Evolutionary conservation across 1,140 invertebrate species (phyloP).

Genomic region (Elymnias hypermnestra): DNA sequence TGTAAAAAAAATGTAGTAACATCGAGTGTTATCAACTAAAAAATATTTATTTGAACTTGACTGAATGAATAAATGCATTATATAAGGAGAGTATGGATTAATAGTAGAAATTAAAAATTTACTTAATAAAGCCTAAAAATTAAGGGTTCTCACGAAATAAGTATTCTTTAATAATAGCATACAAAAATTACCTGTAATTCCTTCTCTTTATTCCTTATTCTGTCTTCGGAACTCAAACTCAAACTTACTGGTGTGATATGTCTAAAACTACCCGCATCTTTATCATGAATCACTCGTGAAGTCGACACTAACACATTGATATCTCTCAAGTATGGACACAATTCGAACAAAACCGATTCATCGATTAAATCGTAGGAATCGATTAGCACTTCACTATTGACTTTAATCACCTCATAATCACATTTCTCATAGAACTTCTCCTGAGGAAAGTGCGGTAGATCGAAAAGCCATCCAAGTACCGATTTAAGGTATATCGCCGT

Average conservation of each 20-base stretch:
- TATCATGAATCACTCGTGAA: slow-evolving; percentile 35
- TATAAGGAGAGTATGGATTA: too few species aligned
- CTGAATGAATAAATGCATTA: too few species aligned
- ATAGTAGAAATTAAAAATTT: too few species aligned
- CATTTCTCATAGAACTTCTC: slow-evolving; percentile 43
- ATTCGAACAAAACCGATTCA: slow-evolving; percentile 45
- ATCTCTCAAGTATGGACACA: slow-evolving; percentile 64
- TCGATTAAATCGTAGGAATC: slow-evolving; percentile 58
- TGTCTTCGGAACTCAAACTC: slow-evolving; percentile 47
- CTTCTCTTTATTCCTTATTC: slow-evolving; percentile 59
- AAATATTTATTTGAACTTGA: too few species aligned
- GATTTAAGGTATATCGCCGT: slow-evolving; percentile 79
- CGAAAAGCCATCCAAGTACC: slow-evolving; percentile 85
- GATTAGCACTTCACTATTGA: slow-evolving; percentile 29
- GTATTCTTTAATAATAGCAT: too few species aligned
- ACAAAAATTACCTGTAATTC: slow-evolving; percentile 70
- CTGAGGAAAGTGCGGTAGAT: slow-evolving; percentile 81
- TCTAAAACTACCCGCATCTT: slow-evolving; percentile 46
- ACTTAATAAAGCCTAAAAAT: too few species aligned
- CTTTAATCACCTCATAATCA: slow-evolving; percentile 8
- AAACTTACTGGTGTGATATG: slow-evolving; percentile 70
- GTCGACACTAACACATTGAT: slow-evolving; percentile 50
- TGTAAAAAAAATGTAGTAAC: too few species aligned
- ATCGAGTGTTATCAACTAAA: too few species aligned
- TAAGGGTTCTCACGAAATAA: too few species aligned